phyloP scores from a whole-genome alignment of 2,113 vertebrate genomes.

The Syngnathus floridae region DNA sequence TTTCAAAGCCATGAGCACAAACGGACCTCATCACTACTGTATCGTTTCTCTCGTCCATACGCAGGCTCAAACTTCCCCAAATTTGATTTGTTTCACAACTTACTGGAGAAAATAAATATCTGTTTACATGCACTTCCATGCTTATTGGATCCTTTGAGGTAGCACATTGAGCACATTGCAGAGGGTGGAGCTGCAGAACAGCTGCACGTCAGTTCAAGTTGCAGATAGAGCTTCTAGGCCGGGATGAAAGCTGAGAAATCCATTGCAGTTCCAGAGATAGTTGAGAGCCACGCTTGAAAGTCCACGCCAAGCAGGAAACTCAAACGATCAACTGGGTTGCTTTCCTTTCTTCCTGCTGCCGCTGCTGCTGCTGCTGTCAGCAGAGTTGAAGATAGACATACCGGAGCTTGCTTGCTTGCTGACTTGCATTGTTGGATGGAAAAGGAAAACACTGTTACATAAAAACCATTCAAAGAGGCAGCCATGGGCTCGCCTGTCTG shows the following conservation, averaged over 20 bases:
- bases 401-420: conserved; percentile 5
- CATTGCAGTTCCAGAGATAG: conserved; percentile 27
- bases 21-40: too few species aligned
- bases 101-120: too few species aligned
- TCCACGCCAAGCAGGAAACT: conserved; percentile 14
- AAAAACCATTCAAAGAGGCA: neutral
- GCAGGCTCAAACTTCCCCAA: too few species aligned
- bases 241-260: conserved; percentile 45
- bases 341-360: conserved; percentile 24
- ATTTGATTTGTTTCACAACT: too few species aligned
- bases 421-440: conserved; percentile 1
- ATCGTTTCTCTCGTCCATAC: too few species aligned
- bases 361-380: conserved; percentile 18
- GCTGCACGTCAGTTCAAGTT: too few species aligned
- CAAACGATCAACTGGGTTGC: conserved; percentile 9
- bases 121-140: too few species aligned
- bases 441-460: neutral
- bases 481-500: too few species aligned
- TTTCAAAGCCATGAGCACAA: too few species aligned
- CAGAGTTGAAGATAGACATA: neutral
- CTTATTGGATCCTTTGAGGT: too few species aligned
- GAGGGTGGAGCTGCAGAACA: too few species aligned
- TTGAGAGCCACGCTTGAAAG: conserved; percentile 47
- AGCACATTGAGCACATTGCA: too few species aligned
- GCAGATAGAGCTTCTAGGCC: neutral